A percentile compares a stretch with the other conserved stretches of the same genome.
phyloP scores from a whole-genome alignment of 2,888 invertebrate species.

The Ptychoptera albimana region DNA sequence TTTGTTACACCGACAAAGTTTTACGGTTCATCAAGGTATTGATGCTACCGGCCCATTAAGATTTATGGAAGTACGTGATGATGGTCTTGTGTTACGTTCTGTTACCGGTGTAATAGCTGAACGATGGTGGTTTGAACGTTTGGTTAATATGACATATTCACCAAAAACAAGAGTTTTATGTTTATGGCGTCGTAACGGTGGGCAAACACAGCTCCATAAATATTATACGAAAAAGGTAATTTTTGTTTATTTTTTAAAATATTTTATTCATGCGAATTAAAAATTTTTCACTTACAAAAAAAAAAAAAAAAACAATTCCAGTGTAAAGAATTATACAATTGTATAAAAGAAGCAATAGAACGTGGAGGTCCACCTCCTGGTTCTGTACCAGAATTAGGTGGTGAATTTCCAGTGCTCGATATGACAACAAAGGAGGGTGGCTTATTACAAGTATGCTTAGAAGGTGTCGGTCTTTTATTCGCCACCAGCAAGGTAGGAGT shows the following conservation, averaged over 20 bases:
- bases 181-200: conserved; percentile 89
- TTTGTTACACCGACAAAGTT: conserved; percentile 89
- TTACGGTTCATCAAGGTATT: conserved; percentile 93
- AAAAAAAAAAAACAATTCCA: conserved; percentile 23
- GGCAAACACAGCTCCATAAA: conserved; percentile 90
- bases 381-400: conserved; percentile 42
- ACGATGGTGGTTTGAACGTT: conserved; percentile 97
- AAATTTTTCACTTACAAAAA: conserved; percentile 1
- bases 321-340: conserved; percentile 97
- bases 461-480: conserved; percentile 96
- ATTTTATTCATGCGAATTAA: background rate
- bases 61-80: conserved; percentile 91
- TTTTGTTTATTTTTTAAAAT: conserved; percentile 2
- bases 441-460: conserved; percentile 95
- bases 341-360: conserved; percentile 98
- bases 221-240: conserved; percentile 95
- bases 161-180: conserved; percentile 96
- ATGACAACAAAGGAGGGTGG: conserved; percentile 95
- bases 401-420: conserved; percentile 98
- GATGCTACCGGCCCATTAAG: conserved; percentile 79
- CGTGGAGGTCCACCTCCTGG: conserved; percentile 54
- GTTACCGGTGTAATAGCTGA: conserved; percentile 76
- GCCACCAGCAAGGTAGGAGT: conserved; percentile 94
- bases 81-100: conserved; percentile 74
- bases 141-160: conserved; percentile 99